Evolutionary conservation across 37 sponge, comb jelly and placozoan species (phyloP), one percentile per base, ranked within the genome.

Genomic region (Beroe ovata): DNA sequence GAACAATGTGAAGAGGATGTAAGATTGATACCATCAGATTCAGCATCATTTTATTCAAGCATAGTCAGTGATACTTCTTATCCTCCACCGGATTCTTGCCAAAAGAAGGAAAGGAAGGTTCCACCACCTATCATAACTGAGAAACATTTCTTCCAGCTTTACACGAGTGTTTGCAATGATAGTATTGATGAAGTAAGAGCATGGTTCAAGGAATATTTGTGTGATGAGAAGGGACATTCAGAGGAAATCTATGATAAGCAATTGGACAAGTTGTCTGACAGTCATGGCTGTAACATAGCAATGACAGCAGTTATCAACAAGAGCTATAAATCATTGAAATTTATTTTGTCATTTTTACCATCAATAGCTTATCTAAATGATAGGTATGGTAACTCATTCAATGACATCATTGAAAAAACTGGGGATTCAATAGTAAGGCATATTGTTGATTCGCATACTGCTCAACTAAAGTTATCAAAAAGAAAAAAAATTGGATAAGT

Each of bases 251-350:
- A 66, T 66, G 63, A 61, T 61, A 18, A 30, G 69, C 29, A 4
- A 0, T 25, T 66, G 33, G 34, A 26, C 1, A 30, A 4, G 4
- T 37, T 66, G 69, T 66, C 35, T 33, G 69, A 66, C 34, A 30
- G 30, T 11, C 30, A 25, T 36, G 84, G 84, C 16, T 77, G 54
- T 4, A 42, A 77, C 21, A 77, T 77, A 6, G 84, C 84, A 6
- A 77, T 77, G 84, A 42, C 84, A n/a, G 42, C 54, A 6, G 54
- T 40, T 23, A n/a, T 42, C 14, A 30, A 77, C 47, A 77, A 41
- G 23, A 77, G 84, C 23, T 77, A 77, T 40, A 18, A 77, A 19
- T 77, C 54, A 23, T 77, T 77, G n/a, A 77, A 14, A 8, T 77
- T 77, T 25, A 32, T 77, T n/a, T 42, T 77, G 3, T 21, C n/a